Conservation (phyloP, 2,113 vertebrate species). For the Chaetodon auriga region DNA sequence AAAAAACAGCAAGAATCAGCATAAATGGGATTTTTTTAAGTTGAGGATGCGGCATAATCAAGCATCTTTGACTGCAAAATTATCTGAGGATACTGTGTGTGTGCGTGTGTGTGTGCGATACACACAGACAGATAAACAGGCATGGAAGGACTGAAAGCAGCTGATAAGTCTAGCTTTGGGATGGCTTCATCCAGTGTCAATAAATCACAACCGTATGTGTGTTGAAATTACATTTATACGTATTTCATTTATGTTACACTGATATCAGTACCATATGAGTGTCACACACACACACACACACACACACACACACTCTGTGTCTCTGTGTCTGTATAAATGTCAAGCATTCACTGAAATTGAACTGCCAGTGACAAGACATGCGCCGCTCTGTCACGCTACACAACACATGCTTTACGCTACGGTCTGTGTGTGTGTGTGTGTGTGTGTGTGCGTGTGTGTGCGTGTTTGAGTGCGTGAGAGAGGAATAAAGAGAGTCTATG, state of each 20-base stretch:
- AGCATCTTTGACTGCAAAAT: conserved; percentile 61
- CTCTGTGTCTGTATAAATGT: conserved; percentile 8
- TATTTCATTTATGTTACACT: neutral
- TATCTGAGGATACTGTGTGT: conserved; percentile 16
- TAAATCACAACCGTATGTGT: conserved; percentile 25
- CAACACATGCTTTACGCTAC: neutral
- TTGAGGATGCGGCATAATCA: conserved; percentile 69
- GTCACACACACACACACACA: neutral
- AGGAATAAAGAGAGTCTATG: neutral
- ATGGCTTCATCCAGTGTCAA: conserved; percentile 9
- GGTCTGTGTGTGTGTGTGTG: conserved; percentile 8
- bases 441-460: neutral
- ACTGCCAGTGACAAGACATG: conserved; percentile 17
- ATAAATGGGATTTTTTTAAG: conserved; percentile 45
- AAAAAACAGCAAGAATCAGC: conserved; percentile 58
- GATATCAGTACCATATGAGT: neutral
- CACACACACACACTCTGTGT: conserved; percentile 2
- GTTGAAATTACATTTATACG: too few species aligned
- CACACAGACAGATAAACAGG: conserved; percentile 41
- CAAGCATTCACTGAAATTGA: conserved; percentile 14
- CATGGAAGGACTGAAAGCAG: conserved; percentile 13
- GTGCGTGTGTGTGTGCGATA: neutral
- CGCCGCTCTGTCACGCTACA: conserved; percentile 4
- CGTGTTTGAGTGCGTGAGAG: conserved; percentile 1
- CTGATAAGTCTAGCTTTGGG: conserved; percentile 20